A percentile compares a stretch with the other conserved stretches of the same genome.
Evolutionary conservation across 2,113 vertebrate genomes (phyloP).

Genomic region (Cephalopholis sonnerati): DNA sequence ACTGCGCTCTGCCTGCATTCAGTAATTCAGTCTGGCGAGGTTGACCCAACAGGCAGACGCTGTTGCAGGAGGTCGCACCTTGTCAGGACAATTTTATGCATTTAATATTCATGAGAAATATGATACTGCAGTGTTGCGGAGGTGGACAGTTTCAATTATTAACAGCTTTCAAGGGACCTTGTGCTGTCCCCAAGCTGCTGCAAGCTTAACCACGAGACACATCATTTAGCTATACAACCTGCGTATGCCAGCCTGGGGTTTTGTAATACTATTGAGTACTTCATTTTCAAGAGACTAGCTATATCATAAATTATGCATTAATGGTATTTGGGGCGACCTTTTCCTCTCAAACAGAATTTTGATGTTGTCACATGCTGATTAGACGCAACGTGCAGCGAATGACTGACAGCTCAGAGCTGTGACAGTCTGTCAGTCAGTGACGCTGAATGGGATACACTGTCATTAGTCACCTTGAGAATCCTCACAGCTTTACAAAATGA

Average conservation of each 20-base stretch:
- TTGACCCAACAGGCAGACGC: constrained; percentile 54
- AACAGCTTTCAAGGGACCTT: constrained; percentile 64
- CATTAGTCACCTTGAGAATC: constrained; percentile 17
- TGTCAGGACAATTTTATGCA: constrained; percentile 72
- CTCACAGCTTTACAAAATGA: neutral
- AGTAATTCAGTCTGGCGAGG: constrained; percentile 77
- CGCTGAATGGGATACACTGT: neutral
- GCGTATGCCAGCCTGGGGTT: constrained; percentile 18
- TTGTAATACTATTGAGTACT: constrained; percentile 23
- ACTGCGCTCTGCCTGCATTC: constrained; percentile 53
- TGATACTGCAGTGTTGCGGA: constrained; percentile 69
- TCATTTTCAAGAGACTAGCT: constrained; percentile 27
- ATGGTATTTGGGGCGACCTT: constrained; percentile 69
- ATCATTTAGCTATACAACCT: constrained; percentile 20
- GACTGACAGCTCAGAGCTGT: constrained; percentile 30
- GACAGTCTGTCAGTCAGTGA: neutral
- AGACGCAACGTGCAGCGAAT: constrained; percentile 23
- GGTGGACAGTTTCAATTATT: constrained; percentile 74
- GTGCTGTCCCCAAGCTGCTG: constrained; percentile 38
- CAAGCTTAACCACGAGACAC: constrained; percentile 21
- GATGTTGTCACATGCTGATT: constrained; percentile 62
- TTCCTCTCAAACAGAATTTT: constrained; percentile 65
- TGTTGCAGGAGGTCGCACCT: constrained; percentile 67
- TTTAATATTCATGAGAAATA: constrained; percentile 80
- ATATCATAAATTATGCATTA: constrained; percentile 64